Percentiles rank a stretch among this genome's conserved stretches.
Evolutionary conservation across 2,888 invertebrate species (phyloP).

Genomic region (Tipula confusa): DNA sequence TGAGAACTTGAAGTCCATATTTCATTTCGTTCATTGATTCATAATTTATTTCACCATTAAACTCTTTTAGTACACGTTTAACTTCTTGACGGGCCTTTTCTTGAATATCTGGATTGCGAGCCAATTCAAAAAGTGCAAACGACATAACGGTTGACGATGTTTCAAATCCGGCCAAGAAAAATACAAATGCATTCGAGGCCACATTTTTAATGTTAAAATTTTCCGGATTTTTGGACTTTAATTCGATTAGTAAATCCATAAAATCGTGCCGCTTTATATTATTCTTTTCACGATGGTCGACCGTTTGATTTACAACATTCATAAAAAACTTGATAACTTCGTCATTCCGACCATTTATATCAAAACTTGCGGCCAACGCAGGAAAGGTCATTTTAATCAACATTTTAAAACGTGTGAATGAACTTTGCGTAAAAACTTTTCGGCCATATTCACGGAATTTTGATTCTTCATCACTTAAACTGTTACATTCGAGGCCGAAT

Average conservation of each 20-base stretch:
- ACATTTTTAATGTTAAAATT: slow-evolving; percentile 37
- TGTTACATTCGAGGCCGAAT: slow-evolving; percentile 52
- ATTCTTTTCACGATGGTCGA: slow-evolving; percentile 51
- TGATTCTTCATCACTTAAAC: slow-evolving; percentile 46
- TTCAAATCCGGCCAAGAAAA: slow-evolving; percentile 52
- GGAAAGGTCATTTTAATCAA: slow-evolving; percentile 39
- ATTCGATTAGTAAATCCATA: slow-evolving; percentile 49
- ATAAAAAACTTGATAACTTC: slow-evolving; percentile 51
- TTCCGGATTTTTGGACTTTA: not conserved
- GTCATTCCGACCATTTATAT: slow-evolving; percentile 39
- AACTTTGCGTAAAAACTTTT: slow-evolving; percentile 37
- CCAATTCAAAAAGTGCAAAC: slow-evolving; percentile 49
- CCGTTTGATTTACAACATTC: slow-evolving; percentile 50
- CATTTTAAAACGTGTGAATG: slow-evolving; percentile 31
- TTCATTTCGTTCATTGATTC: slow-evolving; percentile 47
- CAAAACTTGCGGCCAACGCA: slow-evolving; percentile 35
- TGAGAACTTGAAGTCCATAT: slow-evolving; percentile 47
- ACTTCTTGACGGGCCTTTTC: slow-evolving; percentile 46
- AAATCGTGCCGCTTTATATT: slow-evolving; percentile 54
- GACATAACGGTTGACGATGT: slow-evolving; percentile 48
- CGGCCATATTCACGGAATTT: slow-evolving; percentile 43
- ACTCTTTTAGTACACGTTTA: slow-evolving; percentile 40
- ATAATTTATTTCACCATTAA: slow-evolving; percentile 45
- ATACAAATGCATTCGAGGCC: slow-evolving; percentile 49
- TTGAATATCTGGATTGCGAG: slow-evolving; percentile 48